Conservation (phyloP, 2,888 invertebrate genomes). For the Sesia apiformis region DNA sequence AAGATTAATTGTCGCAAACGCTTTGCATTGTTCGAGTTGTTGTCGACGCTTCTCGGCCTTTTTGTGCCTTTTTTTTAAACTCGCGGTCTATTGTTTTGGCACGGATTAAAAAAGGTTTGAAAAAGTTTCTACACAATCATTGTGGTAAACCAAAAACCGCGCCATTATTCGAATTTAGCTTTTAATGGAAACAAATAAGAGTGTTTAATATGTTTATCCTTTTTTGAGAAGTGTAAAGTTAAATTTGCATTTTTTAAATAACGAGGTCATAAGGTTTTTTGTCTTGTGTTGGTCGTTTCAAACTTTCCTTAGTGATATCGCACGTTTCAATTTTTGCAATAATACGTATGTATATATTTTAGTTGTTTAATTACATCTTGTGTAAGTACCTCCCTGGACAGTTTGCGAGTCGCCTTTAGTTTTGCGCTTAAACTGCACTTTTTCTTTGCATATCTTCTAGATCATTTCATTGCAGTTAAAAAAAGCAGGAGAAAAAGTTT, state of each 20-base stretch:
- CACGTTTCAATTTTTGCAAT: slow-evolving; percentile 39
- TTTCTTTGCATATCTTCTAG: too few relatives aligned
- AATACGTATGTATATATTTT: slow-evolving; percentile 33
- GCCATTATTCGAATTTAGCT: slow-evolving; percentile 1
- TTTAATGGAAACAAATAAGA: too few relatives aligned
- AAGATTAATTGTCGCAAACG: slow-evolving; percentile 64
- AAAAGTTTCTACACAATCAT: slow-evolving; percentile 41
- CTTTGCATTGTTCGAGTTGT: slow-evolving; percentile 47
- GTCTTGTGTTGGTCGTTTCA: slow-evolving; percentile 61
- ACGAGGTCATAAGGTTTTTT: slow-evolving; percentile 61
- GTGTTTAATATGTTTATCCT: too few relatives aligned
- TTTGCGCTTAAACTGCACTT: too few relatives aligned
- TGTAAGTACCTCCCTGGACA: too few relatives aligned
- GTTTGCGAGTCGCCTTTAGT: too few relatives aligned
- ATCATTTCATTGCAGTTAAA: too few relatives aligned
- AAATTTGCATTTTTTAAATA: slow-evolving; percentile 49
- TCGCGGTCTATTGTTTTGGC: slow-evolving; percentile 59
- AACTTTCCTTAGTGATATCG: slow-evolving; percentile 70
- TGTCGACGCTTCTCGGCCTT: slow-evolving; percentile 55
- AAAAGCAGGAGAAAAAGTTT: too few relatives aligned
- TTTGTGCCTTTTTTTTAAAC: slow-evolving; percentile 61
- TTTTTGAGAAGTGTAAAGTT: slow-evolving; percentile 9
- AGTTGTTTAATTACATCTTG: slow-evolving; percentile 34
- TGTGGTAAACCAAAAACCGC: slow-evolving; percentile 11
- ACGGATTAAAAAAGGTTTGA: slow-evolving; percentile 50